Base-by-base conservation (phyloP, 2,113 vertebrate genomes). In the Tragelaphus strepsiceros region DNA sequence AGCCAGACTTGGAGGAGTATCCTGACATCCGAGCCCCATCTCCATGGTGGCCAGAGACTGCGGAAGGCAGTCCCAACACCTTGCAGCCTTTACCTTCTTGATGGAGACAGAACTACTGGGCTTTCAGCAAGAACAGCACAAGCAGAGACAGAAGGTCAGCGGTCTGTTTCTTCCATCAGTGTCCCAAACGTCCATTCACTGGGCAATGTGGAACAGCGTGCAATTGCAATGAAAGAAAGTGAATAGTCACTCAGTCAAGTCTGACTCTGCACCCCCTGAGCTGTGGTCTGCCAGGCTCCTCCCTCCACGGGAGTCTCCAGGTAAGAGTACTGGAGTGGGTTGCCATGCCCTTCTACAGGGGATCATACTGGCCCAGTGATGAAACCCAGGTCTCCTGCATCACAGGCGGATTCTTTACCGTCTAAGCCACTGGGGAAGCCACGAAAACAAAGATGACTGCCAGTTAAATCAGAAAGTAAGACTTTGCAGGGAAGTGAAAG, bases 121-220 rank as follows among this genome's bases (percentile, higher is more conserved):
- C 12, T 30, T 15, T 43, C 53, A 6, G 22, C 13, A 39, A 15
- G 8, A 13, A 4, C 0, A 62, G 30, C 2, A 2, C 2, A 30
- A 9, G 62, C 16, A 7, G 3, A 2, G 3, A 14, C 16, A 17
- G 39, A 43, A n/a, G 11, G 3, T 56, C 17, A 0, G 26, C 21
- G 13, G 5, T 8, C 3, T 1, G 0, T 6, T 53, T 1, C 43
- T 24, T 9, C 22, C 12, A 4, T 24, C 46, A 15, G 0, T 11
- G 2, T 1, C 62, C 21, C 35, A 8, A 2, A 32, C 1, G 7
- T 3, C 17, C 4, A 0, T 0, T 7, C 11, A 19, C 7, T 7
- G 22, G 24, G 32, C 35, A 35, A 16, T 1, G 28, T 0, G 15
- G 7, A 39, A 13, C 39, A 1, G 6, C 0, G 1, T 4, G 6